Evolutionary conservation across 2,797 vertebrate species (phyloP).

Genomic region (Hoplostethus mediterraneus): DNA sequence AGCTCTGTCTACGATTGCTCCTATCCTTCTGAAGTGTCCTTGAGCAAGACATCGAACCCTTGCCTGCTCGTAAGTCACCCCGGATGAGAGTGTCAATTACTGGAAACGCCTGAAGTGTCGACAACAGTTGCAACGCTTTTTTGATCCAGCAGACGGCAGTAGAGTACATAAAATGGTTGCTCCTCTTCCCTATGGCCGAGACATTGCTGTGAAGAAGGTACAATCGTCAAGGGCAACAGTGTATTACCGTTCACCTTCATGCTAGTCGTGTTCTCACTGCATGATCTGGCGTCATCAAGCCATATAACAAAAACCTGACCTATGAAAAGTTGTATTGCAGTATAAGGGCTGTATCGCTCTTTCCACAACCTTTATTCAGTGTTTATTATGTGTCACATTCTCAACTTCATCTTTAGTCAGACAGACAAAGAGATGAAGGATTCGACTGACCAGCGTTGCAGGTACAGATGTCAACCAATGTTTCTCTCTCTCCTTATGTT

Average conservation of each 20-base stretch:
- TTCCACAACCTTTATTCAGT: neutral
- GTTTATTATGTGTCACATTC: too few relatives aligned
- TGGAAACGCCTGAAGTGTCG: neutral
- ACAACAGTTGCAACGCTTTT: constrained; percentile 21
- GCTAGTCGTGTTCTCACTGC: neutral
- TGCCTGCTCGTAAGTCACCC: neutral
- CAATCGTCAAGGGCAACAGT: neutral
- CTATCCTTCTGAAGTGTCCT: neutral
- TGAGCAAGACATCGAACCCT: neutral
- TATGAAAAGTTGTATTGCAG: neutral
- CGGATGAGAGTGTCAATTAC: neutral
- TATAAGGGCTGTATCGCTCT: neutral
- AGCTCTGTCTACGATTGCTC: neutral
- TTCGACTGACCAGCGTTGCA: neutral
- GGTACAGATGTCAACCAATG: constrained; percentile 45
- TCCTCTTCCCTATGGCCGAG: neutral
- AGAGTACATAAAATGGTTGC: constrained; percentile 25
- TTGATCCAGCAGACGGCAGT: constrained; percentile 67
- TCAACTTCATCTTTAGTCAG: too few relatives aligned
- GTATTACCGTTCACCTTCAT: constrained; percentile 13
- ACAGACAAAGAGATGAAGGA: neutral
- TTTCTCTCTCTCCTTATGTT: neutral
- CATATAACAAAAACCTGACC: neutral
- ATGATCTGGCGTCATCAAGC: neutral
- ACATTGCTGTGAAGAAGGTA: neutral